Evolutionary conservation across 2,797 vertebrate genomes (phyloP).

Genomic region (Argentina silus): DNA sequence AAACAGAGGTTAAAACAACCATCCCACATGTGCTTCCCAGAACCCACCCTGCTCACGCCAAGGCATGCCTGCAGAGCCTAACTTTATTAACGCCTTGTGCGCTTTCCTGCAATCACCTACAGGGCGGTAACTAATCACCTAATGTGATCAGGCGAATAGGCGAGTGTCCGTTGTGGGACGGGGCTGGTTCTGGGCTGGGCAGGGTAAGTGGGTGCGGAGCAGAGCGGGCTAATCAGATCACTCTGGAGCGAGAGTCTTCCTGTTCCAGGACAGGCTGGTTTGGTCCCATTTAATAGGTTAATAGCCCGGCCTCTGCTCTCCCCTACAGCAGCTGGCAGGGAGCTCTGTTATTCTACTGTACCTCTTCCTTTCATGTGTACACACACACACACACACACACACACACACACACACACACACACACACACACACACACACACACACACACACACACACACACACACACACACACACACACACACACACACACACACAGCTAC

Average conservation of each 20-base stretch:
- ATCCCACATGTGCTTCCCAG: no score
- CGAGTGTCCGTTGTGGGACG: not conserved
- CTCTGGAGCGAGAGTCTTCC: slow-evolving; percentile 33
- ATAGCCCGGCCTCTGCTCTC: slow-evolving; percentile 50
- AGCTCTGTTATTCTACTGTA: slow-evolving; percentile 34
- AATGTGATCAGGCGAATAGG: slow-evolving; percentile 22
- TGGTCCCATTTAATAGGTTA: slow-evolving; percentile 64
- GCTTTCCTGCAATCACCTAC: slow-evolving; percentile 12
- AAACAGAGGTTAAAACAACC: no score
- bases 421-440: slow-evolving; percentile 21
- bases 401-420: slow-evolving; percentile 42
- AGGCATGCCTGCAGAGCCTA: not conserved
- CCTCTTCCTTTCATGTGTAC: slow-evolving; percentile 2
- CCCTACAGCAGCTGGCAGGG: not conserved
- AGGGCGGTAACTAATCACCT: not conserved
- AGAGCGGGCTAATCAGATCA: slow-evolving; percentile 31
- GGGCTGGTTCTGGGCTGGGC: not conserved
- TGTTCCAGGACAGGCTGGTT: slow-evolving; percentile 17
- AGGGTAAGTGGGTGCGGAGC: no score
- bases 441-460: slow-evolving; percentile 4
- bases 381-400: slow-evolving; percentile 9
- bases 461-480: not conserved
- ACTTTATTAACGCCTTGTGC: not conserved
- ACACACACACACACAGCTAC: slow-evolving; percentile 12
- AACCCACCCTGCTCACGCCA: no score